phyloP scores from a whole-genome alignment of 2,797 vertebrate genomes.

The Neomorphus geoffroyi region DNA sequence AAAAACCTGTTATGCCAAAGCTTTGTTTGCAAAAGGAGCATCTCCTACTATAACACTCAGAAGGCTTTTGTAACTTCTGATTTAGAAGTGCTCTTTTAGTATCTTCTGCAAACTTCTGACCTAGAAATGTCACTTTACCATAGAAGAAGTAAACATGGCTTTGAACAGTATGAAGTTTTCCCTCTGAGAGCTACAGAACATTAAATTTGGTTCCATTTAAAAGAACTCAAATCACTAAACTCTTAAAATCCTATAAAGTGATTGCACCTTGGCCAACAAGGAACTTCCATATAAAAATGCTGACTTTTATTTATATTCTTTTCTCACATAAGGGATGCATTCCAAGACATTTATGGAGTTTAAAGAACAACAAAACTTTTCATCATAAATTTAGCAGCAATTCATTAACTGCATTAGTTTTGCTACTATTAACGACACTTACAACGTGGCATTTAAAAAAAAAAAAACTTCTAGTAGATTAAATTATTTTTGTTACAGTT shows the following conservation, averaged over 20 bases:
- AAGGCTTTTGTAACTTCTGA: not conserved
- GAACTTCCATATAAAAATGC: not conserved
- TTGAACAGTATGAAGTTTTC: not conserved
- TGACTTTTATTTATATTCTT: not conserved
- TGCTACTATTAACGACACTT: not conserved
- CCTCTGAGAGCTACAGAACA: not conserved
- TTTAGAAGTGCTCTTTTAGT: not conserved
- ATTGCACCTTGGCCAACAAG: not conserved
- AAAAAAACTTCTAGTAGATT: not conserved
- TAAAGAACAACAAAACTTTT: not conserved
- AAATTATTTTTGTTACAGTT: not conserved
- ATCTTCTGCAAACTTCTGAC: not conserved
- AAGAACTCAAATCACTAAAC: not conserved
- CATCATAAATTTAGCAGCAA: not conserved
- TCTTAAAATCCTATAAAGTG: not conserved
- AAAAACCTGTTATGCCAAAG: not conserved
- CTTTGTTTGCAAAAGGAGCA: not conserved
- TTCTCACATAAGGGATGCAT: not conserved
- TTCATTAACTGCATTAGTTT: not conserved
- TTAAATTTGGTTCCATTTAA: not conserved
- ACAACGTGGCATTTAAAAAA: not conserved
- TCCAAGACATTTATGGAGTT: not conserved
- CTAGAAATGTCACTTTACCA: not conserved
- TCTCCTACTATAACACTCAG: not conserved
- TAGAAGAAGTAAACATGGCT: accelerated